phyloP scores from a whole-genome alignment of 1,140 invertebrate species.

The Panagrolaimus sp. region DNA sequence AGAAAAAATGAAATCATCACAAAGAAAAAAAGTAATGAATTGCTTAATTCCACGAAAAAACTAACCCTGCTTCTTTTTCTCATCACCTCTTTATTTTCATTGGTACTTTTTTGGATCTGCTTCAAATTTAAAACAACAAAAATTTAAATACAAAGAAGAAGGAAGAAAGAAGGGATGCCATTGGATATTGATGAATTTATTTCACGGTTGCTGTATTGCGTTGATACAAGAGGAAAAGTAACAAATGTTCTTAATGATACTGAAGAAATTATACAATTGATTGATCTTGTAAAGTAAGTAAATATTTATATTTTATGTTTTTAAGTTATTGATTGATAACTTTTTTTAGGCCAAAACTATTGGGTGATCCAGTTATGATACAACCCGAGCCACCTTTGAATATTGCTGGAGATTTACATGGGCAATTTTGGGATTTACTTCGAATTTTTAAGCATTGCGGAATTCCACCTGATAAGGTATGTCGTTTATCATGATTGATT shows the following conservation, averaged over 20 bases:
- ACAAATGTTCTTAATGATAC: slow-evolving; percentile 2
- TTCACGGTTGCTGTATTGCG: neutral
- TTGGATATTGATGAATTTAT: neutral
- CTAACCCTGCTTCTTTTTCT: too few relatives aligned
- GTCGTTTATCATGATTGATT: too few relatives aligned
- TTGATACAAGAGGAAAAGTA: neutral
- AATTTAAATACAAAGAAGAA: too few relatives aligned
- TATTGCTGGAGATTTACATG: slow-evolving; percentile 63
- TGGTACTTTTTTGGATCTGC: too few relatives aligned
- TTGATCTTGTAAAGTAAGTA: slow-evolving; percentile 8
- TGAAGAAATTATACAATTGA: neutral
- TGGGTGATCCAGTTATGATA: neutral
- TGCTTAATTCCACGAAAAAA: too few relatives aligned
- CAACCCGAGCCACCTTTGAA: slow-evolving; percentile 71
- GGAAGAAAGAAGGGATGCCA: too few relatives aligned
- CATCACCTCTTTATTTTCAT: neutral
- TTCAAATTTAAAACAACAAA: neutral
- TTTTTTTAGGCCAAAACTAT: neutral
- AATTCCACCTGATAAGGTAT: neutral
- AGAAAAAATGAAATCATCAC: too few relatives aligned
- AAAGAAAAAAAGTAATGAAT: too few relatives aligned
- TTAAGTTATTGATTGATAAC: neutral
- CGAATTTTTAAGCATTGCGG: neutral
- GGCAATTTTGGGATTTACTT: slow-evolving; percentile 23
- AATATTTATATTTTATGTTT: neutral